Evolutionary conservation across 2,113 vertebrate genomes (phyloP), one percentile per base, ranked within the genome.

Genomic region (Salvelinus namaycush): DNA sequence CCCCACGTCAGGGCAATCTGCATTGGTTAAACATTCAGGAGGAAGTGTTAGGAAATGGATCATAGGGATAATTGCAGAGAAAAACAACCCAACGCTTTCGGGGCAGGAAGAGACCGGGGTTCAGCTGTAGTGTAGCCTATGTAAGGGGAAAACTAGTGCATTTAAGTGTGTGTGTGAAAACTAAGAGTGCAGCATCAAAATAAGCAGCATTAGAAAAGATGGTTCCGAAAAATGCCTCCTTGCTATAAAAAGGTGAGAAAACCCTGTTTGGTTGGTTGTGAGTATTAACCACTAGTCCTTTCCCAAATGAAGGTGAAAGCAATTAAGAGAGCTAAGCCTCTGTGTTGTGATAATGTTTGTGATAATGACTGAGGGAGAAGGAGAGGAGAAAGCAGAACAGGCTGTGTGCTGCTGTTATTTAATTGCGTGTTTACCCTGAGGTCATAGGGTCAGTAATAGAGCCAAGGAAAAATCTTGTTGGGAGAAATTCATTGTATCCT

Each of bases 371-470:
- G 79, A 81, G 74, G 80, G 80, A 83, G 80, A 89, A 86, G 81
- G 79, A 84, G 81, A 73, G 71, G 82, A 81, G 83, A 87, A 84
- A 84, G 86, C 85, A 85, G n/a, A 79, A 18, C 14, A 54, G 49
- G 49, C 49, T 54, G 49, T 54, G 49, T 54, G 83, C 83, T 84
- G 83, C 82, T 89, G 88, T 87, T 92, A 89, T 91, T 93, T 93
- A 93, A 94, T 92, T 93, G 89, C 89, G 84, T 91, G 89, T 92
- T 92, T 92, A 89, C 90, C 89, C 90, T 84, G 83, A 88, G 93
- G 92, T 90, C 92, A 91, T 87, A 76, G 86, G 51, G 90, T 84
- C 87, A 88, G 88, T 90, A 88, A 92, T 92, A 87, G 84, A 93
- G 89, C 87, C 78, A 84, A 76, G 86, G 80, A 69, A 27, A 89